Conservation (phyloP, 2,888 invertebrate genomes). For the Encarsia formosa region DNA sequence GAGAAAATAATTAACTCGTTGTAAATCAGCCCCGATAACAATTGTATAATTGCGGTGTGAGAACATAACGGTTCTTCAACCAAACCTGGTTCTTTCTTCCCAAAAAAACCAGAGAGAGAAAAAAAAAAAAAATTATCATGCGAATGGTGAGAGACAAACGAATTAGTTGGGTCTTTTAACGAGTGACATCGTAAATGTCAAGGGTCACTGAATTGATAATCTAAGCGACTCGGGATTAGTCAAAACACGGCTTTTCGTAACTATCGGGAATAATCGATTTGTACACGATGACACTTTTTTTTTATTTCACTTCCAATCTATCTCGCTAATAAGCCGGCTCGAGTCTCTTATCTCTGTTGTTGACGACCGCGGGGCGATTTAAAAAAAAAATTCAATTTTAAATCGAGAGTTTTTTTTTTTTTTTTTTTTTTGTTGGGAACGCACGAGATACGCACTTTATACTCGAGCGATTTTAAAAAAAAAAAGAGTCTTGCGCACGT, state of each 20-base stretch:
- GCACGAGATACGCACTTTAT: too few relatives aligned
- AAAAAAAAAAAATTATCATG: too few relatives aligned
- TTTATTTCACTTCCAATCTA: not conserved
- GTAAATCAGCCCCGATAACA: constrained; percentile 24
- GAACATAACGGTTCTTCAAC: too few relatives aligned
- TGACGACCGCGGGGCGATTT: too few relatives aligned
- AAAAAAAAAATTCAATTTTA: too few relatives aligned
- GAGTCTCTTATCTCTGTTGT: too few relatives aligned
- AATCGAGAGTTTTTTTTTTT: constrained; percentile 1
- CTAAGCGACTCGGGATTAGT: constrained; percentile 14
- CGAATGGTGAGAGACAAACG: too few relatives aligned
- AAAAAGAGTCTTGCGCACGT: constrained; percentile 16
- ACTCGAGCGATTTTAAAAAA: not conserved
- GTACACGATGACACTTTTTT: not conserved
- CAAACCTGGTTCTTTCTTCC: too few relatives aligned
- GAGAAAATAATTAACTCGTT: constrained; percentile 27
- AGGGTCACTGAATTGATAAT: constrained; percentile 24
- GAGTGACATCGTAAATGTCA: constrained; percentile 21
- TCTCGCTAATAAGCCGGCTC: too few relatives aligned
- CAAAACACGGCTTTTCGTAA: constrained; percentile 23
- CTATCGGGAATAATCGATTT: not conserved
- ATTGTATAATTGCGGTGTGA: too few relatives aligned
- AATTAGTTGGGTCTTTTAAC: too few relatives aligned
- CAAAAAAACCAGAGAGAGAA: too few relatives aligned
- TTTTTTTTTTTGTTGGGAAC: not conserved